Conservation (phyloP, 37 sponge, comb jelly and placozoan genomes). For the Tethya wilhelma region DNA sequence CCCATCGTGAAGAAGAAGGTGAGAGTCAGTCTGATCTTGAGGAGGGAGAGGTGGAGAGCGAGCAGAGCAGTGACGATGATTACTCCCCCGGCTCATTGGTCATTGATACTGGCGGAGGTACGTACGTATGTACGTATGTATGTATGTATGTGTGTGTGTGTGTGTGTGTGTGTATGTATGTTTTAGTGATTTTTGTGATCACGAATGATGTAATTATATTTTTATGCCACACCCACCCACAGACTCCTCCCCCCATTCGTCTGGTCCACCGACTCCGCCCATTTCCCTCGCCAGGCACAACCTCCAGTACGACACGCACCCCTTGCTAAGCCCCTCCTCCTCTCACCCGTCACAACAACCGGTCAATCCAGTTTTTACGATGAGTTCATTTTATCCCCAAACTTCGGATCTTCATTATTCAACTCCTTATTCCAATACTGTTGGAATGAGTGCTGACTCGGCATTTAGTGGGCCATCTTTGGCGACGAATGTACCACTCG, state of each 20-base stretch:
- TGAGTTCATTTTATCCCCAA: background rate
- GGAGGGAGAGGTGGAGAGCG: conserved; percentile 27
- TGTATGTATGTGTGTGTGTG: too few species aligned
- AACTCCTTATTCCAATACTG: too few species aligned
- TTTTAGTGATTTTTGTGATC: too few species aligned
- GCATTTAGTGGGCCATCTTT: too few species aligned
- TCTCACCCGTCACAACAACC: background rate
- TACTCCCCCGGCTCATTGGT: conserved; percentile 44
- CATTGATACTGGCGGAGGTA: conserved; percentile 42
- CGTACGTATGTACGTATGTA: conserved; percentile 18
- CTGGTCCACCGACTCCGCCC: conserved; percentile 25
- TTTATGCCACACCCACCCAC: too few species aligned
- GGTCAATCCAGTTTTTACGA: too few species aligned
- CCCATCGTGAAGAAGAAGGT: background rate
- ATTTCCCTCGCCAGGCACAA: background rate
- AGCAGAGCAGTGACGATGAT: conserved; percentile 34
- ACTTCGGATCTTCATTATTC: too few species aligned
- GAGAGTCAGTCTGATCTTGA: conserved; percentile 12
- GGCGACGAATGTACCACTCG: too few species aligned
- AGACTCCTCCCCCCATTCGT: background rate
- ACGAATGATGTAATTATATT: too few species aligned
- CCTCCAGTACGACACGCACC: conserved; percentile 5
- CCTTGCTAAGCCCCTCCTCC: background rate
- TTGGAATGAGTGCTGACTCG: too few species aligned
- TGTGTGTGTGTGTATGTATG: too few species aligned